Conservation (phyloP, 1,140 invertebrate genomes). For the Aphelinus atriplicis region DNA sequence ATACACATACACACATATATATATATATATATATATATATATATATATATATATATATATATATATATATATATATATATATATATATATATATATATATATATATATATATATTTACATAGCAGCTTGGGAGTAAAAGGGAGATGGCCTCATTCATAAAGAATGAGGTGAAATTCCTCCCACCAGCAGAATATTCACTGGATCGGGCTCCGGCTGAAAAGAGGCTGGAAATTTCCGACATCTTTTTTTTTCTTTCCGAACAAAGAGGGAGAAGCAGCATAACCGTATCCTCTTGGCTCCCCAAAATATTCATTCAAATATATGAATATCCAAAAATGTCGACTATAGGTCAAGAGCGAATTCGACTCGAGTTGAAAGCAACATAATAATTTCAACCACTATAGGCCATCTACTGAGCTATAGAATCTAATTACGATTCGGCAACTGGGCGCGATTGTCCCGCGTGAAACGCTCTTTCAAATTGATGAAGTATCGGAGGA, state of each 20-base stretch:
- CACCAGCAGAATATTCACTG: slow-evolving; percentile 25
- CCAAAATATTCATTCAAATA: slow-evolving; percentile 1
- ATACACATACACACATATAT: slow-evolving; percentile 1
- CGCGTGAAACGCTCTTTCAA: no score
- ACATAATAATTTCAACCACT: no score
- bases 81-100: neutral
- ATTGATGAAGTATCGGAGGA: no score
- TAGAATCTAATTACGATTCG: no score
- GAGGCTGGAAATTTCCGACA: slow-evolving; percentile 32
- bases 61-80: slow-evolving; percentile 8
- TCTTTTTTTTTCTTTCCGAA: slow-evolving; percentile 1
- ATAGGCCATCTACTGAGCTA: no score
- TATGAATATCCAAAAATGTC: slow-evolving; percentile 1
- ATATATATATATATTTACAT: neutral
- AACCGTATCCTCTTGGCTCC: slow-evolving; percentile 5
- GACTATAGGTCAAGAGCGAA: no score
- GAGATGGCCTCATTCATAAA: slow-evolving; percentile 40
- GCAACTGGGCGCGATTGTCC: no score
- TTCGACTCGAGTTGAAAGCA: no score
- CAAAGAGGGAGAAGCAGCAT: neutral
- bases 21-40: neutral
- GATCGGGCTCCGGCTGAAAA: neutral
- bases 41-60: neutral
- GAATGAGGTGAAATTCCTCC: slow-evolving; percentile 38
- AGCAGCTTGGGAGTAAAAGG: slow-evolving; percentile 22